Evolutionary conservation across 2,888 invertebrate species (phyloP).

Genomic region (Tanytarsus gracilentus): DNA sequence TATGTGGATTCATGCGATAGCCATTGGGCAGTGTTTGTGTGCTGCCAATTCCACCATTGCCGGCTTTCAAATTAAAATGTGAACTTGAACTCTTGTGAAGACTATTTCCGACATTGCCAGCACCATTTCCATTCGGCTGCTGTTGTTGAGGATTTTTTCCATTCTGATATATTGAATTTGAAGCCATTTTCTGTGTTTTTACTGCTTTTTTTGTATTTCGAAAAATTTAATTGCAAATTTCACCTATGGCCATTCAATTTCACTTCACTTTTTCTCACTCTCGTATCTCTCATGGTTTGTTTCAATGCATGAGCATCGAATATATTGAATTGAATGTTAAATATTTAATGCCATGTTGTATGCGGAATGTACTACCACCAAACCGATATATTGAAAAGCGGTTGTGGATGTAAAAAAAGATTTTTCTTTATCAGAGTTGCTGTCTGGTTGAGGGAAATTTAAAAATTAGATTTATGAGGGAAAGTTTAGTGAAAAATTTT

Average conservation of each 20-base stretch:
- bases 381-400: too few species aligned
- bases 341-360: background rate
- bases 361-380: background rate
- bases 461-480: too few species aligned
- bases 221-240: background rate
- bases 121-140: background rate
- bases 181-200: constrained; percentile 19
- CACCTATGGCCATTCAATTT: background rate
- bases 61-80: background rate
- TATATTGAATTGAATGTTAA: constrained; percentile 9
- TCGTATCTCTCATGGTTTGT: background rate
- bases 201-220: background rate
- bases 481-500: too few species aligned
- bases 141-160: background rate
- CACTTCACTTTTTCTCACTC: background rate
- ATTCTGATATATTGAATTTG: constrained; percentile 29
- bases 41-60: background rate
- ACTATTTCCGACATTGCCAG: background rate
- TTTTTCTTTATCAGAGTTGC: too few species aligned
- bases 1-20: constrained; percentile 29
- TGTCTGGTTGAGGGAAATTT: too few species aligned
- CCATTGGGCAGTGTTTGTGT: constrained; percentile 30
- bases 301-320: too few species aligned
- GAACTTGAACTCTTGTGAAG: constrained; percentile 22
- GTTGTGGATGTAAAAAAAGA: too few species aligned